phyloP scores from a whole-genome alignment of 1,140 invertebrate genomes.

The Brevipalpus yothersi region DNA sequence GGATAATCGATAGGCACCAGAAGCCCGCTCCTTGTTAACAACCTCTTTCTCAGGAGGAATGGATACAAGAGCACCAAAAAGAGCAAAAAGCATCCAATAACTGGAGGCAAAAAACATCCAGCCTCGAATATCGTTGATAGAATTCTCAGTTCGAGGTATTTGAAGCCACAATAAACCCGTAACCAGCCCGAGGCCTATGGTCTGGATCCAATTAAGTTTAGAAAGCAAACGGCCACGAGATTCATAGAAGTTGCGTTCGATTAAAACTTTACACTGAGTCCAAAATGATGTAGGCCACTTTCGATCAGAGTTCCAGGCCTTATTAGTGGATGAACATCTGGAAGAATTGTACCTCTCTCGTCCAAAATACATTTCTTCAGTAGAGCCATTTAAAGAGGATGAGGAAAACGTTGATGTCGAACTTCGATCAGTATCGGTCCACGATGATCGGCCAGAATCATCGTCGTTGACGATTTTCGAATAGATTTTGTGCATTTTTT shows the following conservation, averaged over 20 bases:
- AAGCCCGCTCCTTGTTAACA: slow-evolving; percentile 51
- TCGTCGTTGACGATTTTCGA: slow-evolving; percentile 27
- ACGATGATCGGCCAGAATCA: slow-evolving; percentile 33
- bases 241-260: slow-evolving; percentile 50
- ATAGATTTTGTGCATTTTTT: not conserved
- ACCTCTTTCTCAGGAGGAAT: slow-evolving; percentile 56
- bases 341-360: not conserved
- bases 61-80: slow-evolving; percentile 51
- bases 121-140: slow-evolving; percentile 50
- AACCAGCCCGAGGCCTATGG: slow-evolving; percentile 40
- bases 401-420: slow-evolving; percentile 36
- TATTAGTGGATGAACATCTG: not conserved
- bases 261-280: slow-evolving; percentile 51
- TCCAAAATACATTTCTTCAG: not conserved
- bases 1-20: slow-evolving; percentile 53
- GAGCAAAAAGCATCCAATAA: slow-evolving; percentile 62
- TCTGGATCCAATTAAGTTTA: slow-evolving; percentile 55
- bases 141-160: slow-evolving; percentile 41
- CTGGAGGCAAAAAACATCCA: slow-evolving; percentile 40
- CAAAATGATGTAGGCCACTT: slow-evolving; percentile 54
- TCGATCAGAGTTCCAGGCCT: not conserved
- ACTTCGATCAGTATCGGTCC: slow-evolving; percentile 32
- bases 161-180: slow-evolving; percentile 56
- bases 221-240: slow-evolving; percentile 49
- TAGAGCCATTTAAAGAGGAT: slow-evolving; percentile 16